These are phyloP conservation scores for Caenorhabditis doughertyi DNA, from an alignment of 2,888 invertebrate genomes.

Conservation along the genomic window DNA sequence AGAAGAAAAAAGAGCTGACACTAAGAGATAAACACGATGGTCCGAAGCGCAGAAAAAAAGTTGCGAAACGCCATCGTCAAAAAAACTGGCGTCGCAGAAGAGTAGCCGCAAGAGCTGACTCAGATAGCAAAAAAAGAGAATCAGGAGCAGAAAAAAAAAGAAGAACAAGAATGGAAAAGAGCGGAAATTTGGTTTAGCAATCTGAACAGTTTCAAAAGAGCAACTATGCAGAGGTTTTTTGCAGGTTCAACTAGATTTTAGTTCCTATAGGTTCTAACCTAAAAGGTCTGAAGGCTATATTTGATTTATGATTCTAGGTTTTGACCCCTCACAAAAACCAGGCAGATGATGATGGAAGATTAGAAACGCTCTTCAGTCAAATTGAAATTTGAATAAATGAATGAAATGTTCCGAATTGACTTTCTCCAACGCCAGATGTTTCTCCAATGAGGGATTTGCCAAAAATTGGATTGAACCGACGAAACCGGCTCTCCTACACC, in stretches of 20 bases:
- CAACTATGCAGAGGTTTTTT: constrained; percentile 1
- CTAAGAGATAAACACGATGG: constrained; percentile 53
- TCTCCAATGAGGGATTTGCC: constrained; percentile 44
- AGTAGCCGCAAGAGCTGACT: constrained; percentile 38
- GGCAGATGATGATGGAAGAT: constrained; percentile 42
- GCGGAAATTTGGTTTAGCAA: constrained; percentile 38
- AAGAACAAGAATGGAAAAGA: constrained; percentile 8
- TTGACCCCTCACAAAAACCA: not conserved
- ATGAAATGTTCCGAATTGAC: constrained; percentile 64
- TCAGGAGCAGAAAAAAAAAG: constrained; percentile 10
- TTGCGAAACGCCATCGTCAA: constrained; percentile 54
- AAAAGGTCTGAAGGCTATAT: not conserved
- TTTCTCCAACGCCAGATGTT: constrained; percentile 64
- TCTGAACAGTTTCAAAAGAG: constrained; percentile 47
- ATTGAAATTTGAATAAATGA: constrained; percentile 57
- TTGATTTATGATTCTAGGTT: not conserved
- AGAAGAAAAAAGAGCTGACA: constrained; percentile 55
- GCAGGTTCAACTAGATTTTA: not conserved
- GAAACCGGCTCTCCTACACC: constrained; percentile 35
- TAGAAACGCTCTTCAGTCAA: constrained; percentile 50
- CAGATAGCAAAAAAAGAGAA: constrained; percentile 18
- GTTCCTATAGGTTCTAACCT: too few relatives aligned
- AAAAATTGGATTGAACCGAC: constrained; percentile 54
- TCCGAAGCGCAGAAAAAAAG: constrained; percentile 49
- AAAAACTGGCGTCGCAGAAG: constrained; percentile 37